Base-by-base conservation (phyloP, 1,140 invertebrate species). In the Ostrea edulis region DNA sequence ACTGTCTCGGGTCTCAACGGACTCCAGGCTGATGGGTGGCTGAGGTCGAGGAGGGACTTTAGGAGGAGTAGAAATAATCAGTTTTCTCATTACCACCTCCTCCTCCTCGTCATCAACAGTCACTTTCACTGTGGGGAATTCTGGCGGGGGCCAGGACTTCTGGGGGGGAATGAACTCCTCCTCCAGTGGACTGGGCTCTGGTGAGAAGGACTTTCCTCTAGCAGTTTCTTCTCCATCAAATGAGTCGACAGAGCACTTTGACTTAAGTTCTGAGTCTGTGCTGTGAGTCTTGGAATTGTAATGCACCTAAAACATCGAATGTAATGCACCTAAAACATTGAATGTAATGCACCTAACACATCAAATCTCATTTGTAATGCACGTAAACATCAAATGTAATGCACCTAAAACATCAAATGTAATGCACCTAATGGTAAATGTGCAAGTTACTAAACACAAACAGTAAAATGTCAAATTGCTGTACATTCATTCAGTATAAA, bases 311-410 rank as follows among this genome's bases (percentile, higher is more conserved):
- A 82, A 82, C 0, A 22, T n/a, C n/a, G n/a, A n/a, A n/a, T 93
- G 88, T 95, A 94, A 88, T 94, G 94, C 7, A 95, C 93, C 94
- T 95, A 86, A 3, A 82, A 82, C 0, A 22, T n/a, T n/a, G n/a
- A n/a, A n/a, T 93, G 88, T 95, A 94, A 88, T 94, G 94, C 7
- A 95, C 93, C 94, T 95, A 86, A 3, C 51, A 82, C 0, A 22
- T n/a, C n/a, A n/a, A n/a, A n/a, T 93, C 87, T 95, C 94, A 88
- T 94, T n/a, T 93, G 88, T 95, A 94, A 88, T 94, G 94, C 7
- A 95, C 93, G 94, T 95, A 85, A 1, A n/a, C n/a, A n/a, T n/a
- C n/a, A 94, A 83, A 92, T 93, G 88, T 95, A 94, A 88, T 94
- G 94, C 7, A 95, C 93, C 94, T 95, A 86, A 4, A 83, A 83